Percentiles rank a stretch among this genome's conserved stretches.
Conservation (phyloP, 2,113 vertebrate genomes). For the Tylochromis polylepis region DNA sequence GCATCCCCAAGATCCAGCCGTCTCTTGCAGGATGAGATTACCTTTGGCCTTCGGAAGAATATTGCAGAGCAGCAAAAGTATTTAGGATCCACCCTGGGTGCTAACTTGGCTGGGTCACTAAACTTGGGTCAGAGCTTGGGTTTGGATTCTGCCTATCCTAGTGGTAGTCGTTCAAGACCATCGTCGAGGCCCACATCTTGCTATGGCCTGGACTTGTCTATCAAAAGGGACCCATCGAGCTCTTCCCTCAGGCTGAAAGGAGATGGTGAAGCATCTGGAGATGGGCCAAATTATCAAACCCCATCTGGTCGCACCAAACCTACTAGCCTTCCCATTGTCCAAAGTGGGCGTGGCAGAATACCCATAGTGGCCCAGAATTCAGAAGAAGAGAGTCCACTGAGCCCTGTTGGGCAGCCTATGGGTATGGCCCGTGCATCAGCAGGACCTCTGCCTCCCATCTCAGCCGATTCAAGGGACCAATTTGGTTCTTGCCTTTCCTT, state of each 20-base stretch:
- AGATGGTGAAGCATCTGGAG: conserved; percentile 84
- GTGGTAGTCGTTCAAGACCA: conserved; percentile 92
- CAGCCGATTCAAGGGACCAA: conserved; percentile 95
- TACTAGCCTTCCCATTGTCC: conserved; percentile 95
- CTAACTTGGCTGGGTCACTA: conserved; percentile 84
- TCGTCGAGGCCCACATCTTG: conserved; percentile 94
- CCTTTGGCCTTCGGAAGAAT: conserved; percentile 95
- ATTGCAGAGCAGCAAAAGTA: conserved; percentile 97
- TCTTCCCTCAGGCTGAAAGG: conserved; percentile 92
- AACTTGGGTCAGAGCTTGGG: conserved; percentile 78
- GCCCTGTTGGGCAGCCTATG: conserved; percentile 98
- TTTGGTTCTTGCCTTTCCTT: conserved; percentile 97
- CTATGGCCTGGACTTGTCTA: conserved; percentile 92
- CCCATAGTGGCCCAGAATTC: conserved; percentile 98
- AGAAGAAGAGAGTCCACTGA: conserved; percentile 96
- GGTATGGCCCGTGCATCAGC: conserved; percentile 97
- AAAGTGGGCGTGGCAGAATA: conserved; percentile 89
- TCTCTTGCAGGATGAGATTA: conserved; percentile 93
- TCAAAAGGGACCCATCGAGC: conserved; percentile 94
- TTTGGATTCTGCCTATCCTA: conserved; percentile 82
- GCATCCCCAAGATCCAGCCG: conserved; percentile 85
- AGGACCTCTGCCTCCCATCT: conserved; percentile 95
- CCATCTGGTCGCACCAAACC: conserved; percentile 92
- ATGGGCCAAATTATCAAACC: conserved; percentile 81
- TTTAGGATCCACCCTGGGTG: conserved; percentile 81